Evolutionary conservation across 2,888 invertebrate genomes (phyloP).

Genomic region (Biston stratarius): DNA sequence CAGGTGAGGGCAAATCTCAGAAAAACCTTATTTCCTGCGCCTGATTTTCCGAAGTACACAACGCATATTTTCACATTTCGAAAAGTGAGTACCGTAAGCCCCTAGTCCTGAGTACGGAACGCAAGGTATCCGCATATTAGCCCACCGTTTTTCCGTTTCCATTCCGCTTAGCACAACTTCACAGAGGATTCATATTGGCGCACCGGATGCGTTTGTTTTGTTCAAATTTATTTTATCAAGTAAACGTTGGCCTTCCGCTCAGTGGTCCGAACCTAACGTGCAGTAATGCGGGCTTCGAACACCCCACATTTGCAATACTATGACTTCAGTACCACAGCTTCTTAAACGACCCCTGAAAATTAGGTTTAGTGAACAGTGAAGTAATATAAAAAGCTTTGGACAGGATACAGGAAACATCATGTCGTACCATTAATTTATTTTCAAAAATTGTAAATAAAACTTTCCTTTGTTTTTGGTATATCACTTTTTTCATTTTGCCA

Average conservation of each 20-base stretch:
- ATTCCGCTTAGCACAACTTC: conserved; percentile 82
- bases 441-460: too few species aligned
- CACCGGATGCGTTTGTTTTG: conserved; percentile 83
- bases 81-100: conserved; percentile 40
- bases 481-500: too few species aligned
- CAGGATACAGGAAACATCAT: too few species aligned
- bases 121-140: conserved; percentile 82
- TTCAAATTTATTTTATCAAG: conserved; percentile 86
- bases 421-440: too few species aligned
- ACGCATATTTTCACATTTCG: conserved; percentile 46
- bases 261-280: conserved; percentile 75
- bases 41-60: conserved; percentile 34
- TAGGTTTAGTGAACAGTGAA: too few species aligned
- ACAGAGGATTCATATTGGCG: conserved; percentile 84
- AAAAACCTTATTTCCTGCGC: conserved; percentile 4
- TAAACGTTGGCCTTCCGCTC: conserved; percentile 80
- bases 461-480: too few species aligned
- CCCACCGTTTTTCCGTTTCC: conserved; percentile 83
- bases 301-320: conserved; percentile 43
- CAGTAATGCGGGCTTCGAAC: conserved; percentile 72
- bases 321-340: conserved; percentile 21
- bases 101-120: conserved; percentile 54
- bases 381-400: too few species aligned
- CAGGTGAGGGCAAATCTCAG: conserved; percentile 4
- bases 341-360: background rate